phyloP scores from a whole-genome alignment of 2,797 vertebrate genomes.

The Crenichthys baileyi region DNA sequence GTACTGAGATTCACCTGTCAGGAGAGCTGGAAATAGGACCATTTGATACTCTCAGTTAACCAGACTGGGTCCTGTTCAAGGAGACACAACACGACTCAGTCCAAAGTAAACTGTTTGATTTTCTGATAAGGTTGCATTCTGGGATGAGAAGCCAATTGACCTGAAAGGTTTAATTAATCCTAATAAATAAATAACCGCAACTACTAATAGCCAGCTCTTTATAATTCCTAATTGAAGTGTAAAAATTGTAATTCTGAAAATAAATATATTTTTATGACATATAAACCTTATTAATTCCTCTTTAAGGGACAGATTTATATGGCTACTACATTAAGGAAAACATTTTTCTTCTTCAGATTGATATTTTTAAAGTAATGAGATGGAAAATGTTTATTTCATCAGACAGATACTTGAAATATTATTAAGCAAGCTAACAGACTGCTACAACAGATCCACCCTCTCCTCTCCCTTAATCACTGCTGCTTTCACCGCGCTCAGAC shows the following conservation, averaged over 20 bases:
- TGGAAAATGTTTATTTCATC: not conserved
- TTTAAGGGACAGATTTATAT: not conserved
- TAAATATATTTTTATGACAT: not conserved
- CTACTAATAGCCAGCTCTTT: not conserved
- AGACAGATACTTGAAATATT: not conserved
- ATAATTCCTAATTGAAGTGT: not conserved
- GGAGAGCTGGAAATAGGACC: not conserved
- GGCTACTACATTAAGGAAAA: not conserved
- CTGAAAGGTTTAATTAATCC: not conserved
- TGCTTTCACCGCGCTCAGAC: slow-evolving; percentile 32
- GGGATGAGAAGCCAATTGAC: not conserved
- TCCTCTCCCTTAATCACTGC: slow-evolving; percentile 1
- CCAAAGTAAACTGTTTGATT: not conserved
- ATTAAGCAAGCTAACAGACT: slow-evolving; percentile 3
- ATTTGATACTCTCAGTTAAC: not conserved
- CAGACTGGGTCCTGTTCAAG: not conserved
- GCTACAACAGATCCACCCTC: slow-evolving; percentile 1
- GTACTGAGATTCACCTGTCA: not conserved
- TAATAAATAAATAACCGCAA: not conserved
- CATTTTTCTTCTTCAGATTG: not conserved
- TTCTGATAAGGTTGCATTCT: not conserved
- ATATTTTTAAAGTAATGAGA: not conserved
- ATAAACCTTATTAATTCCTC: not conserved
- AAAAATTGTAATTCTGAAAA: not conserved
- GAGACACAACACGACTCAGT: not conserved